Percentiles rank a stretch among this genome's conserved stretches.
These are phyloP conservation scores for Thysanoteuthis rhombus DNA, from an alignment of 2,888 invertebrate species.

Conservation along the genomic window DNA sequence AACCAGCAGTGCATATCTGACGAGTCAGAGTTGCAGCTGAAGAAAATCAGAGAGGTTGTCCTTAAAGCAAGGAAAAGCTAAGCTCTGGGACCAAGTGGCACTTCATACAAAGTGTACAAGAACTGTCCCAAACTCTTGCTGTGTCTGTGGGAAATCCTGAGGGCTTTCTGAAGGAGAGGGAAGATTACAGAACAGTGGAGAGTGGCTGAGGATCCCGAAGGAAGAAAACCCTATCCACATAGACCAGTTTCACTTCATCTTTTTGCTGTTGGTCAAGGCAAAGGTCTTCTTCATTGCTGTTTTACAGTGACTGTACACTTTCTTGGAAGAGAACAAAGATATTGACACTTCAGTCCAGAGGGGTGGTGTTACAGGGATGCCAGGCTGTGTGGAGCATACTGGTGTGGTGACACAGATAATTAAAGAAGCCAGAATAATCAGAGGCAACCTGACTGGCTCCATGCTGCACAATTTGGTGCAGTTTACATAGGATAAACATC, in stretches of 20 bases:
- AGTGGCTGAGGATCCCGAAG: conserved; percentile 29
- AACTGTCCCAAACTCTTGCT: too few relatives aligned
- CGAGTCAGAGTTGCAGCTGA: conserved; percentile 31
- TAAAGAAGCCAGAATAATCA: conserved; percentile 33
- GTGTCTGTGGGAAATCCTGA: conserved; percentile 36
- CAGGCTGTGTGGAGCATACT: conserved; percentile 38
- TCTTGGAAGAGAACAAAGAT: conserved; percentile 34
- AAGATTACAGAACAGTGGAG: conserved; percentile 32
- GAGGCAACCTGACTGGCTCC: conserved; percentile 36
- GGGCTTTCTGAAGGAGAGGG: conserved; percentile 36
- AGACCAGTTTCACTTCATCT: conserved; percentile 18
- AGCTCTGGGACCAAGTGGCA: conserved; percentile 38
- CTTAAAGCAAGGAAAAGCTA: conserved; percentile 36
- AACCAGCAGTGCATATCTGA: conserved; percentile 19
- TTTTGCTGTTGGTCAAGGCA: background rate
- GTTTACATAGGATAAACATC: conserved; percentile 33
- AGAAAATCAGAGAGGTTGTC: conserved; percentile 34
- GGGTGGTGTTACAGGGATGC: conserved; percentile 38
- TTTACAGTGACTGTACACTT: background rate
- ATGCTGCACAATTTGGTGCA: conserved; percentile 36
- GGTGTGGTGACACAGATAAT: conserved; percentile 36
- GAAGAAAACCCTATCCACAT: background rate
- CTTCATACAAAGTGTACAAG: conserved; percentile 40
- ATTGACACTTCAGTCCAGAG: conserved; percentile 38
- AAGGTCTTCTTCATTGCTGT: conserved; percentile 14